Evolutionary conservation across 92 coral and sea anemone genomes (phyloP).

Genomic region (Diadumene lineata): DNA sequence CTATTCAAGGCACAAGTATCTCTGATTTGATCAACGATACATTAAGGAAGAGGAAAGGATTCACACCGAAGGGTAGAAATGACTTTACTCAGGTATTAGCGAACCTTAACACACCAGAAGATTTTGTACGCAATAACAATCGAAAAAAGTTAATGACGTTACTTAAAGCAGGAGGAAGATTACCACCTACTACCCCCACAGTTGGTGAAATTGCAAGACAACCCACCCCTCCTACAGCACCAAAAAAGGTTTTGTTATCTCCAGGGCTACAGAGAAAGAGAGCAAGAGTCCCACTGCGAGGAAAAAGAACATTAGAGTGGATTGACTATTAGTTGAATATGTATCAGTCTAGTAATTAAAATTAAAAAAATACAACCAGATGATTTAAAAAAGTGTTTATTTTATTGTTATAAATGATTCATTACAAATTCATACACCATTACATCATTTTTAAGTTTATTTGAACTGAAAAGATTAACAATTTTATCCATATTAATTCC

Average conservation of each 20-base stretch:
- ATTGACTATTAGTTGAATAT: no score
- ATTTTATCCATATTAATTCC: neutral
- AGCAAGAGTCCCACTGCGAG: neutral
- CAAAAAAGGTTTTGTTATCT: neutral
- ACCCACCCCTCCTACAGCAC: no score
- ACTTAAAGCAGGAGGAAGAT: neutral
- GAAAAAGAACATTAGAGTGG: neutral
- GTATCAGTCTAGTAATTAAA: neutral
- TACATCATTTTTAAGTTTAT: neutral
- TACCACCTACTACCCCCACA: neutral
- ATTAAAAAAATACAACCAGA: no score
- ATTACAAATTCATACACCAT: neutral
- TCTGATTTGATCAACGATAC: slow-evolving; percentile 16
- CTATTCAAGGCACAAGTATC: neutral
- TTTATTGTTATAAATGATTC: neutral
- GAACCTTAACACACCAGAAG: neutral
- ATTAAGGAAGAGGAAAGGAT: slow-evolving; percentile 8
- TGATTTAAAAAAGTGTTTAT: neutral
- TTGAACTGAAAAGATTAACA: neutral
- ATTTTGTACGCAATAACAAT: no score
- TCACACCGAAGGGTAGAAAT: no score
- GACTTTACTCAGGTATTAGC: neutral
- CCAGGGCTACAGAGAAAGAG: neutral
- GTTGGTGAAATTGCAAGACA: neutral
- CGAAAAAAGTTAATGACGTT: neutral